Base-by-base conservation (phyloP, 2,888 invertebrate genomes). In the Cryptocephalus primarius region DNA sequence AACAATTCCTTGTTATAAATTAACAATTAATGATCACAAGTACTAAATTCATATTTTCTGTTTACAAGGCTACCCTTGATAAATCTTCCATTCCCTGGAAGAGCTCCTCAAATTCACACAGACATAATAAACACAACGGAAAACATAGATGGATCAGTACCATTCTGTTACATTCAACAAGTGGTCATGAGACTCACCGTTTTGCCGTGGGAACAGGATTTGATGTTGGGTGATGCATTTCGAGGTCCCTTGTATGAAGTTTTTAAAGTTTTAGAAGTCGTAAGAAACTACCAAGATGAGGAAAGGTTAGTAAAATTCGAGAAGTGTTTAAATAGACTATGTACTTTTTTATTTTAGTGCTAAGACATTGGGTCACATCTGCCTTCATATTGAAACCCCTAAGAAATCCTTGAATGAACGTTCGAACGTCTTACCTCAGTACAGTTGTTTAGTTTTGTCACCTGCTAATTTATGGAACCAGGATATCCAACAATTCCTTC, bases 391-490 rank as follows among this genome's bases (percentile, higher is more conserved):
- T 45, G 89, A 88, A 66, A 82, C 83, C 48, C 80, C 88, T 8
- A 85, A 85, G 60, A 76, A 79, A 43, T 72, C 69, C 9, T 76
- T 77, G 55, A 53, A 53, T 40, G 52, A 72, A 44, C 55, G 54
- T 46, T 57, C 56, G 32, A 56, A 72, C 22, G 76, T 88, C 46
- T 75, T 96, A 52, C 95, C 96, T 0, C 88, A 94, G 66, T 95
- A 91, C 67, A 88, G 84, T 66, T 96, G 96, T 68, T 76, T 96
- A 31, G 73, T 92, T 36, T 72, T 96, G 8, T 95, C 95, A 1
- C 96, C 95, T 0, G 93, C 92, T 8, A 93, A 91, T 72, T 77
- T 96, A 48, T 96, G 96, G 96, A 83, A 85, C 57, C 85, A 89
- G 65, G 87, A 87, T 66, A 73, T 82, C 32, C 82, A 86, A 59